These are phyloP conservation scores for Synergus umbraculus DNA, from an alignment of 2,888 invertebrate species.

Conservation along the genomic window DNA sequence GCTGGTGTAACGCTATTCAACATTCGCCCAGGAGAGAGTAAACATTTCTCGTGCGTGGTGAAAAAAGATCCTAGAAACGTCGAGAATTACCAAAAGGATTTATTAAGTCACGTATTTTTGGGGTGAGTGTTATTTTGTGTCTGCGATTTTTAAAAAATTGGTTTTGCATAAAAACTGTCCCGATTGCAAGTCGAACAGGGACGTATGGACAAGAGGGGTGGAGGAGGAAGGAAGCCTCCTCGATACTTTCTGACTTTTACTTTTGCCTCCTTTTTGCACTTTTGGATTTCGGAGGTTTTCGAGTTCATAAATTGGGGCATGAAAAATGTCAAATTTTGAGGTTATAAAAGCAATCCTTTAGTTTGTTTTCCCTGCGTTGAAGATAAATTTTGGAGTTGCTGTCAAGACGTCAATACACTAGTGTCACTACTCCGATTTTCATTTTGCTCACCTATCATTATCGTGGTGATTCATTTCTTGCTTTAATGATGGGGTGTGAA, in stretches of 20 bases:
- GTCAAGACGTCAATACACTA: constrained; percentile 17
- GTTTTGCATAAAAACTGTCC: not conserved
- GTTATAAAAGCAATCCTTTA: not conserved
- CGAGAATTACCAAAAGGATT: not conserved
- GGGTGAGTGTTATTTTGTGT: constrained; percentile 12
- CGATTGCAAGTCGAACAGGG: constrained; percentile 7
- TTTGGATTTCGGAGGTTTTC: not conserved
- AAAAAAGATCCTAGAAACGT: constrained; percentile 25
- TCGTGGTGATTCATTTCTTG: constrained; percentile 23
- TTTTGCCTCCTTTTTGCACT: not conserved
- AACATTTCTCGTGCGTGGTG: constrained; percentile 28
- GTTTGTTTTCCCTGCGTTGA: not conserved
- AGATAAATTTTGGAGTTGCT: not conserved
- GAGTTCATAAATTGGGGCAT: not conserved
- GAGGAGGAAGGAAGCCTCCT: constrained; percentile 28
- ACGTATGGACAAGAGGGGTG: constrained; percentile 15
- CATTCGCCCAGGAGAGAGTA: constrained; percentile 6
- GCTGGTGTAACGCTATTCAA: constrained; percentile 29
- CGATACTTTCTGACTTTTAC: not conserved
- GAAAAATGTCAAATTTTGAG: not conserved
- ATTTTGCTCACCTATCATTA: constrained; percentile 22
- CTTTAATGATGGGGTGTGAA: not conserved
- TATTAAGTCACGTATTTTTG: not conserved
- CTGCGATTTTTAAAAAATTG: not conserved
- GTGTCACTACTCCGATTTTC: constrained; percentile 25